These are phyloP conservation scores for Sebastes nivosus DNA, from an alignment of 2,797 vertebrate species.

Conservation along the genomic window DNA sequence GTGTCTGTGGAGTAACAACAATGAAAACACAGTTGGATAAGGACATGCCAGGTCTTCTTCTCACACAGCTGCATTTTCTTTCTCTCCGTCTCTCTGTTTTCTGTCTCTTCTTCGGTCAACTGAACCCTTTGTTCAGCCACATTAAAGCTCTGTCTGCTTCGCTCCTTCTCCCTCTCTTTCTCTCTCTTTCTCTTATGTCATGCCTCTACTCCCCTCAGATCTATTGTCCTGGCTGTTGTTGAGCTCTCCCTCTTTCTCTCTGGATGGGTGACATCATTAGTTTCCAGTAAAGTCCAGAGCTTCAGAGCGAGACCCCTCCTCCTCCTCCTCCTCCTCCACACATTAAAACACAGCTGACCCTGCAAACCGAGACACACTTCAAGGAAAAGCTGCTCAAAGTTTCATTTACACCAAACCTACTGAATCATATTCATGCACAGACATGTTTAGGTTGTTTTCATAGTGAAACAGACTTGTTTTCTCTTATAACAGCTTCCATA, in stretches of 20 bases:
- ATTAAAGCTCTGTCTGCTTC: constrained; percentile 46
- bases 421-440: not conserved
- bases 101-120: constrained; percentile 27
- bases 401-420: not conserved
- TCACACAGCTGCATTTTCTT: constrained; percentile 39
- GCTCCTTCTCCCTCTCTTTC: constrained; percentile 7
- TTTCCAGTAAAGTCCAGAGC: constrained; percentile 77
- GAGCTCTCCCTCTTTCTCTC: constrained; percentile 33
- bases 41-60: constrained; percentile 10
- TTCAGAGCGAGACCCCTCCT: constrained; percentile 35
- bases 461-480: not conserved
- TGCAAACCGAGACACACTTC: constrained; percentile 1
- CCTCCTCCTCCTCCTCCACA: constrained; percentile 21
- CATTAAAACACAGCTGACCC: constrained; percentile 38
- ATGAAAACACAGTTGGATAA: not conserved
- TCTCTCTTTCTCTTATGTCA: constrained; percentile 63
- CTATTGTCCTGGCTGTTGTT: constrained; percentile 69
- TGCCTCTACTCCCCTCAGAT: constrained; percentile 59
- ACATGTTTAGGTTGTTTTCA: not conserved
- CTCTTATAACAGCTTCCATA: not conserved
- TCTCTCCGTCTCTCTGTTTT: constrained; percentile 1
- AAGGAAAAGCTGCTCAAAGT: constrained; percentile 18
- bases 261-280: constrained; percentile 75
- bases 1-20: not conserved
- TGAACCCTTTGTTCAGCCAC: constrained; percentile 61